Percentiles rank a stretch among this genome's conserved stretches.
Conservation (phyloP, 2,113 vertebrate genomes). For the Kobus ellipsiprymnus region DNA sequence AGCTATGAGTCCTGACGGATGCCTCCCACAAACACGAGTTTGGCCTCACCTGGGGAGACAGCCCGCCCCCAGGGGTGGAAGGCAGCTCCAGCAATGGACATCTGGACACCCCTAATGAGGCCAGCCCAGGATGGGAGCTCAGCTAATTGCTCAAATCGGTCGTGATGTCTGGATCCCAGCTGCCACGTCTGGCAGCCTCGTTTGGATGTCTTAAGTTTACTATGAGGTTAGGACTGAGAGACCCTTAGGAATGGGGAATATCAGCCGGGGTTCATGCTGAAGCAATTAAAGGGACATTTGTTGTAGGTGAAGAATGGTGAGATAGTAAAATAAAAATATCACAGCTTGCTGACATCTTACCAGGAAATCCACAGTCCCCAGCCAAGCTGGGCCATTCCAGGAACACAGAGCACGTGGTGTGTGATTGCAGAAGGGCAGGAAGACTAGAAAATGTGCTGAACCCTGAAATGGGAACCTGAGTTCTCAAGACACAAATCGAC, state of each 20-base stretch:
- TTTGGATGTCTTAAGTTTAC: constrained; percentile 68
- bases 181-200: constrained; percentile 66
- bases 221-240: constrained; percentile 60
- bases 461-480: background rate
- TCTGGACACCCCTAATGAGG: constrained; percentile 70
- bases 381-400: constrained; percentile 40
- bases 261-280: constrained; percentile 65
- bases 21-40: constrained; percentile 29
- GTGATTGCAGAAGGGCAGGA: background rate
- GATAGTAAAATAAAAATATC: constrained; percentile 64
- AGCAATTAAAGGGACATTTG: constrained; percentile 68
- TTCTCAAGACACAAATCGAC: background rate
- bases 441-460: background rate
- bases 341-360: constrained; percentile 65
- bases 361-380: constrained; percentile 48
- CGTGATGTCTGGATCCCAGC: constrained; percentile 72
- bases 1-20: background rate
- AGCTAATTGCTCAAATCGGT: constrained; percentile 68
- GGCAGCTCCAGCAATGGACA: constrained; percentile 50
- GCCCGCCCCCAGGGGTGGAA: constrained; percentile 8
- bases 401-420: background rate
- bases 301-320: constrained; percentile 60
- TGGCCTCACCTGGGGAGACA: constrained; percentile 62
- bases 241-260: constrained; percentile 57
- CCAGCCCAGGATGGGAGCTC: constrained; percentile 62